Conservation (phyloP, 2,888 invertebrate genomes). For the Shargacucullia verbasci region DNA sequence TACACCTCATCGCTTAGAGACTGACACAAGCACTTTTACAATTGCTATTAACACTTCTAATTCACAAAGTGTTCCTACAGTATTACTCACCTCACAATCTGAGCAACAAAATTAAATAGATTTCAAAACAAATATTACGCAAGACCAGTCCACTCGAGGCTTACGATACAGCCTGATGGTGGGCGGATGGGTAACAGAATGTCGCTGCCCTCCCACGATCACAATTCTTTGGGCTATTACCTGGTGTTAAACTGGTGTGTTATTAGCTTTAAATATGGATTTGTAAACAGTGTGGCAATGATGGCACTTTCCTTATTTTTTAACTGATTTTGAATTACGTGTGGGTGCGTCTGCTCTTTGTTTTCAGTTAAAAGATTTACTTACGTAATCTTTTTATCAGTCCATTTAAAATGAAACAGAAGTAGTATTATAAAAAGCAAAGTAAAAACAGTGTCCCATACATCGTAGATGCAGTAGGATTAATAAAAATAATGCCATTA, state of each 20-base stretch:
- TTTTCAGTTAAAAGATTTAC: too few relatives aligned
- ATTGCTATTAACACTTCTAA: not conserved
- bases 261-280: slow-evolving; percentile 23
- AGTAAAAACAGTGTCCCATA: too few relatives aligned
- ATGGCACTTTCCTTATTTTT: not conserved
- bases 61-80: not conserved
- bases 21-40: too few relatives aligned
- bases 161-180: slow-evolving; percentile 45
- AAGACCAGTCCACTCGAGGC: slow-evolving; percentile 20
- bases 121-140: slow-evolving; percentile 46
- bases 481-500: too few relatives aligned
- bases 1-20: too few relatives aligned
- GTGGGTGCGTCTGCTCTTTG: too few relatives aligned
- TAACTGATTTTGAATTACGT: too few relatives aligned
- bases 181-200: slow-evolving; percentile 58
- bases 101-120: slow-evolving; percentile 2
- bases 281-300: slow-evolving; percentile 7
- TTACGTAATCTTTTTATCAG: too few relatives aligned
- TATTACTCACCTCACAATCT: slow-evolving; percentile 9
- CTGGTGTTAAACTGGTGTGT: slow-evolving; percentile 25
- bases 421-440: too few relatives aligned
- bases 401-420: too few relatives aligned
- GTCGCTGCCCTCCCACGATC: slow-evolving; percentile 48
- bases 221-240: slow-evolving; percentile 29
- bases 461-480: too few relatives aligned